These are phyloP conservation scores for Plectropomus leopardus DNA, from an alignment of 2,113 vertebrate species.

Conservation along the genomic window DNA sequence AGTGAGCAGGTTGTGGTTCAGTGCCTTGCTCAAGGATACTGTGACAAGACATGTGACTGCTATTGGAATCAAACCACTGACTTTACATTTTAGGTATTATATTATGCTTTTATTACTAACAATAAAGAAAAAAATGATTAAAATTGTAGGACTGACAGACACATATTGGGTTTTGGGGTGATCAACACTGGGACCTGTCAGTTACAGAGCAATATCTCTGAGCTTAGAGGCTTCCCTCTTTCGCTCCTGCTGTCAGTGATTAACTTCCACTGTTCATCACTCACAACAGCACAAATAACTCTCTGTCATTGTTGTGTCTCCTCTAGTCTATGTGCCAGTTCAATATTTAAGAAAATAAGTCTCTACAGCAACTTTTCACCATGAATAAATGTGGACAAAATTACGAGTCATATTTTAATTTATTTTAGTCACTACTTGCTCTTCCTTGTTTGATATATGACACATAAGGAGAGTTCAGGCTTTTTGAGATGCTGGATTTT, in stretches of 20 bases:
- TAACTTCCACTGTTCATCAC: conserved; percentile 1
- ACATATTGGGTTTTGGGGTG: neutral
- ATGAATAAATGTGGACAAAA: neutral
- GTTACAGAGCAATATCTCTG: neutral
- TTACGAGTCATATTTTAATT: neutral
- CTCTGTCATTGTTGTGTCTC: neutral
- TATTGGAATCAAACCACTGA: neutral
- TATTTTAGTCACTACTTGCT: neutral
- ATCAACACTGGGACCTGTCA: conserved; percentile 6
- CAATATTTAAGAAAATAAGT: neutral
- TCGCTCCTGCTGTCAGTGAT: conserved; percentile 9
- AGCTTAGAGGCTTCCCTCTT: neutral
- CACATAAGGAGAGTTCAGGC: neutral
- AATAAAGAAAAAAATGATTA: neutral
- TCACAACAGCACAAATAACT: neutral
- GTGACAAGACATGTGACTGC: neutral
- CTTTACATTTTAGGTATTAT: neutral
- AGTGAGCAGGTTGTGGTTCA: conserved; percentile 8
- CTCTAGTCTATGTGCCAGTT: neutral
- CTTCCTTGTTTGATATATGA: neutral
- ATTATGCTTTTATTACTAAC: neutral
- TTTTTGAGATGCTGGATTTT: neutral
- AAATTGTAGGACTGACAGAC: neutral
- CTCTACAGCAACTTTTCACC: neutral
- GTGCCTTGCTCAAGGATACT: conserved; percentile 30